Base-by-base conservation (phyloP, 2,888 invertebrate species). In the Pyrochroa serraticornis region DNA sequence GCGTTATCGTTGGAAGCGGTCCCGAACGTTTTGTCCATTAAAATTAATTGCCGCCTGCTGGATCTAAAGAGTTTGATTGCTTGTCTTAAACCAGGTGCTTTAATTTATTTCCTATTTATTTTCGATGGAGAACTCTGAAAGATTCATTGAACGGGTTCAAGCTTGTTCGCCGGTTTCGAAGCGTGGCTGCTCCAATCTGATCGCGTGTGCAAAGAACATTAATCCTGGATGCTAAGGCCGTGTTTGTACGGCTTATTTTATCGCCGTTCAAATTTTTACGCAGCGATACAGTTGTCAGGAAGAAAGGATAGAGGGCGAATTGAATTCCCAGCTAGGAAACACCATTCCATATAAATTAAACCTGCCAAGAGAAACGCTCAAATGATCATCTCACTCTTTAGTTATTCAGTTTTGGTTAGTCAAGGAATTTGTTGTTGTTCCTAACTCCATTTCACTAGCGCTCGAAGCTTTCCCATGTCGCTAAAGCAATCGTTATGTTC, bases 151-250 rank as follows among this genome's bases (percentile, higher is more conserved):
- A 48, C 48, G 38, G 39, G 39, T 48, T 48, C 35, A 37, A 9
- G 48, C 33, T 48, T 48, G 39, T 50, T 50, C 41, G 8, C 35
- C 14, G 35, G 36, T 45, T 50, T 48, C 34, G 14, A 55, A 43
- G 49, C 54, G 45, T 48, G 59, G 43, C 35, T 41, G 36, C 37
- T 46, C 36, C 39, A 47, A 60, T 54, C 56, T 50, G 57, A 60
- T 62, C 63, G 63, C 63, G 60, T 63, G 63, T 51, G 47, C 38
- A 45, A 44, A 37, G 37, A 35, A 51, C 63, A 60, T 63, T 57
- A 60, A 59, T 62, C 62, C 53, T 43, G 33, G 50, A 39, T 46
- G 44, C 30, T 33, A 35, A 34, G 34, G 22, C 45, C 35, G 31
- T 46, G 45, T 50, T 36, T 32, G 41, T 32, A 32, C 7, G 33